Conservation (phyloP, 2,888 invertebrate genomes). For the Cataglyphis rosenhaueri region DNA sequence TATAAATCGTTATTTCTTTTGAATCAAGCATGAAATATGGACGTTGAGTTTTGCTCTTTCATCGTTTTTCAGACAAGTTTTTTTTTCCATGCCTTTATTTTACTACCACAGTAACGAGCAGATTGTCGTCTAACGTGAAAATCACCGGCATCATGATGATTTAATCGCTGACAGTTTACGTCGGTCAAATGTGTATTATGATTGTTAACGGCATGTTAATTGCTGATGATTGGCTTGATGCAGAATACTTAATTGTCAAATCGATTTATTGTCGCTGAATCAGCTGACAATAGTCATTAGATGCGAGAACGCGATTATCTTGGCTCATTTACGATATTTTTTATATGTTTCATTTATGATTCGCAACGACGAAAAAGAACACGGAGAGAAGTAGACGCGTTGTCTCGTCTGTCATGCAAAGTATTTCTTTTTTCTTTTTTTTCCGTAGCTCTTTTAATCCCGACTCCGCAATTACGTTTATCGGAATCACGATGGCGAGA, state of each 20-base stretch:
- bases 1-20: neutral
- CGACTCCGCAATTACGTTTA: conserved; percentile 25
- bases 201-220: conserved; percentile 18
- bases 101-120: neutral
- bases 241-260: conserved; percentile 57
- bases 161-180: conserved; percentile 32
- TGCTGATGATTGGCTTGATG: conserved; percentile 56
- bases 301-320: conserved; percentile 64
- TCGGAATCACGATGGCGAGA: conserved; percentile 35
- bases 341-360: neutral
- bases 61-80: neutral
- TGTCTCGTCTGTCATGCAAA: neutral
- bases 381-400: neutral
- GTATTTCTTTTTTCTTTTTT: neutral
- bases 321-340: conserved; percentile 7
- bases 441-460: neutral
- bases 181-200: conserved; percentile 44
- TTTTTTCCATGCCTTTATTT: conserved; percentile 18
- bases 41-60: neutral
- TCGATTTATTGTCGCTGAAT: conserved; percentile 66
- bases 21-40: neutral
- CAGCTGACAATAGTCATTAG: conserved; percentile 49
- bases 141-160: conserved; percentile 31
- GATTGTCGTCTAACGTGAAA: conserved; percentile 28
- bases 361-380: neutral